Evolutionary conservation across 2,113 vertebrate genomes (phyloP), one percentile per base, ranked within the genome.

Genomic region (Parus major): DNA sequence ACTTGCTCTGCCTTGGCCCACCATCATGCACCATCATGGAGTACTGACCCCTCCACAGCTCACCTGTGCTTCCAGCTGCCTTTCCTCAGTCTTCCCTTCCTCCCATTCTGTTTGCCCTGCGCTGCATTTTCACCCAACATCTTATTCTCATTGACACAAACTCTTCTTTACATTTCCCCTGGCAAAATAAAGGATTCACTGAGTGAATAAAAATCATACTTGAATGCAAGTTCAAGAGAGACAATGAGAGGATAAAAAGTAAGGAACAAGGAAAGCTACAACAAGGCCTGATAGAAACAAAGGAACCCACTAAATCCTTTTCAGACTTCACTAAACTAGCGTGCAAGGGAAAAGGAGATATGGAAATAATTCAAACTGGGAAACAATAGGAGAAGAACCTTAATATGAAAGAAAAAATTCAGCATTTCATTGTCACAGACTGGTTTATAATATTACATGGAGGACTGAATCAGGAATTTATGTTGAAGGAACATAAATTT

Each of bases 131-230:
- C 89, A 81, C 22, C 10, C 47, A 57, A 29, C 35, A 31, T 63
- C 50, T 56, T 36, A 41, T 60, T 93, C 47, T 70, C 47, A 66
- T 63, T 73, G 90, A 75, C 75, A 83, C 23, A 91, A 92, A 86
- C 31, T 76, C 53, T 71, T 93, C 72, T 82, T 65, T 47, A 52
- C 0, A 0, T 72, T 94, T 80, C 55, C 63, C 42, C 42, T 25
- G 47, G 68, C 71, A 70, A 95, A 94, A 92, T 53, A 46, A 80
- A 82, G 35, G 50, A 85, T 65, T 94, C 63, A n/a, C 28, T 77
- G 11, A 63, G 44, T 5, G 19, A 93, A 90, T 83, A 91, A 78
- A 86, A 84, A 83, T 47, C 52, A 59, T 66, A 83, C 46, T 68
- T 72, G 82, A 92, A 61, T 59, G 59, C 21, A 14, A 35, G 35